phyloP scores from a whole-genome alignment of 1,140 invertebrate species.

The Bactericera cockerelli region DNA sequence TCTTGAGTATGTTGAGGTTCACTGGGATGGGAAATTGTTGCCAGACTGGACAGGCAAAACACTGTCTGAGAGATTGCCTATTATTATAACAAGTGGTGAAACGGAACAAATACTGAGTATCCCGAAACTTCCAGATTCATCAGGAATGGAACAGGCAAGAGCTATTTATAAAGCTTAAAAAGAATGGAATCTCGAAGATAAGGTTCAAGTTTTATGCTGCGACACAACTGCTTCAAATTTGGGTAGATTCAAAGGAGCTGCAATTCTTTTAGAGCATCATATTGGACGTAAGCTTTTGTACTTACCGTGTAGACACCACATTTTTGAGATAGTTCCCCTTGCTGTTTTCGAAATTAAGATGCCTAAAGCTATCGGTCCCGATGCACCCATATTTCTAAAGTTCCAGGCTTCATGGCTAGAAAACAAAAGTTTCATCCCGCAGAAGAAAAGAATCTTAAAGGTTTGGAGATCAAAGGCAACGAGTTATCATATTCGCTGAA shows the following conservation, averaged over 20 bases:
- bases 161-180: conserved; percentile 10
- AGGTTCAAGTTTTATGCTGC: conserved; percentile 17
- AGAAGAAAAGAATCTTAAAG: conserved; percentile 9
- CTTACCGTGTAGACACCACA: conserved; percentile 20
- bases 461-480: conserved; percentile 13
- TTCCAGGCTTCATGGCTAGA: conserved; percentile 18
- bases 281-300: conserved; percentile 16
- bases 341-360: conserved; percentile 15
- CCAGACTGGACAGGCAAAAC: conserved; percentile 7
- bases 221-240: conserved; percentile 19
- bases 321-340: conserved; percentile 16
- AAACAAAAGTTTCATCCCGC: conserved; percentile 18
- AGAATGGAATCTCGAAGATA: conserved; percentile 15
- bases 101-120: conserved; percentile 12
- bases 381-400: conserved; percentile 17
- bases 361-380: conserved; percentile 11
- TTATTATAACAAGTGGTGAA: conserved; percentile 13
- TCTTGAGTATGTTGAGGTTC: conserved; percentile 14
- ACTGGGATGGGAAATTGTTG: conserved; percentile 23
- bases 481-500: conserved; percentile 11
- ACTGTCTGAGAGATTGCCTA: conserved; percentile 3
- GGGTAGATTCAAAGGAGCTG: conserved; percentile 16
- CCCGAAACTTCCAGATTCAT: conserved; percentile 8
- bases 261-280: conserved; percentile 15
- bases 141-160: conserved; percentile 11